These are phyloP conservation scores for Hetaerina americana DNA, from an alignment of 1,140 invertebrate species.

Conservation along the genomic window DNA sequence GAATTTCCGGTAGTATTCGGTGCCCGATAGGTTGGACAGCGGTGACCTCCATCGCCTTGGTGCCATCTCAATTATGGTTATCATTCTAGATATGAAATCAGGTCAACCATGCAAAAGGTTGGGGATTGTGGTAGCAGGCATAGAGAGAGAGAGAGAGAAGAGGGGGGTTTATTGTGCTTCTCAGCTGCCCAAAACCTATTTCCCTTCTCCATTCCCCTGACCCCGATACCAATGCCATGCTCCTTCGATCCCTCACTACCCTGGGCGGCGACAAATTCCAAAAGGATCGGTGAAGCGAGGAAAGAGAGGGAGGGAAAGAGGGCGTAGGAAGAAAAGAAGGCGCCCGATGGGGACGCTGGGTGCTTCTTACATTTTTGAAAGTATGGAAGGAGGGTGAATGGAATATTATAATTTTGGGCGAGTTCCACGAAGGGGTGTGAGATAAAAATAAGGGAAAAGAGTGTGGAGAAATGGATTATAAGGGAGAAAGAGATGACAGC, in stretches of 20 bases:
- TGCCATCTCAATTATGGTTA: neutral
- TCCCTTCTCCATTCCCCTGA: no score
- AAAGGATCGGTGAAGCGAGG: neutral
- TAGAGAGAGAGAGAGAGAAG: no score
- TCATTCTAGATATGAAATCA: neutral
- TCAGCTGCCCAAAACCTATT: no score
- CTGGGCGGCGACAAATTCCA: neutral
- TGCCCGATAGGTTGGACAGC: neutral
- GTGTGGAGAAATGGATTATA: neutral
- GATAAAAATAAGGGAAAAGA: neutral
- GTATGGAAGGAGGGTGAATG: neutral
- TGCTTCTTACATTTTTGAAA: no score
- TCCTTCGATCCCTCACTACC: neutral
- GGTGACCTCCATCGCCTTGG: neutral
- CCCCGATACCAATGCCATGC: no score
- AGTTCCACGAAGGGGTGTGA: neutral
- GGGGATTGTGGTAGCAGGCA: no score
- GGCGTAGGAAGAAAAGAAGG: neutral
- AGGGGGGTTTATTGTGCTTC: no score
- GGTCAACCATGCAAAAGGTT: neutral
- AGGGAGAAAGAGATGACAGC: no score
- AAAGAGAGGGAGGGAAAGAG: neutral
- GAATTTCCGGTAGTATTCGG: neutral
- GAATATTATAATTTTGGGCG: no score
- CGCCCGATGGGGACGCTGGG: no score